Evolutionary conservation across 2,888 invertebrate genomes (phyloP).

Genomic region (Lucinisca nassula): DNA sequence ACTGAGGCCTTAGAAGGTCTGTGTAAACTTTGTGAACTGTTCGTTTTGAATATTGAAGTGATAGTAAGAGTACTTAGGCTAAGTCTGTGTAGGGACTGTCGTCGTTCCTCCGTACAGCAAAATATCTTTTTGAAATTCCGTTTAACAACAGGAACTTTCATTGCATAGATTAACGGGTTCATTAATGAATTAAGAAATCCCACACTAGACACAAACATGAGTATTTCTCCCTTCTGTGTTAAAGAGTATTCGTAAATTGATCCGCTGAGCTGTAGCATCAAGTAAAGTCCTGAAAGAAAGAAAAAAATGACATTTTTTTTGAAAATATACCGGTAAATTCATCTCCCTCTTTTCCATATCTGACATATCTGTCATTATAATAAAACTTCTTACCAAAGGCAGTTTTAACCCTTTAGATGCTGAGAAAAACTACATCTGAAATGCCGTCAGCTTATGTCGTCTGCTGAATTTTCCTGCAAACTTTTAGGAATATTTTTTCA

Average conservation of each 20-base stretch:
- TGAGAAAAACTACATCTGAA: no score
- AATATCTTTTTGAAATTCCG: slow-evolving; percentile 63
- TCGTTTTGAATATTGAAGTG: not conserved
- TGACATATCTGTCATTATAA: no score
- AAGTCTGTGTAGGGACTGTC: slow-evolving; percentile 28
- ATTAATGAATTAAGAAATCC: slow-evolving; percentile 75
- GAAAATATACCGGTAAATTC: no score
- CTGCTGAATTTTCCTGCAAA: no score
- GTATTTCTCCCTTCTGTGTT: slow-evolving; percentile 69
- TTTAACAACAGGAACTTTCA: slow-evolving; percentile 75
- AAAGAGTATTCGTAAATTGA: slow-evolving; percentile 51
- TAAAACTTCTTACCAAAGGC: no score
- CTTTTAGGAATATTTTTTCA: no score
- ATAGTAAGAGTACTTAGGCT: not conserved
- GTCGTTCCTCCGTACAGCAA: slow-evolving; percentile 33
- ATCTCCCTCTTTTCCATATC: no score
- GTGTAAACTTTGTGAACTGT: not conserved
- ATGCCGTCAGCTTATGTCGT: no score
- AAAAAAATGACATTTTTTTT: no score
- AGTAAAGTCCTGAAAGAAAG: slow-evolving; percentile 65
- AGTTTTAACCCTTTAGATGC: no score
- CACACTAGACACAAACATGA: slow-evolving; percentile 67
- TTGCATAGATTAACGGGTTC: slow-evolving; percentile 80
- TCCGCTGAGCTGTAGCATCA: slow-evolving; percentile 62
- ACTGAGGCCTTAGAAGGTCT: not conserved